Conservation (phyloP, 1,140 invertebrate species). For the Pseudomyrmex concolor region DNA sequence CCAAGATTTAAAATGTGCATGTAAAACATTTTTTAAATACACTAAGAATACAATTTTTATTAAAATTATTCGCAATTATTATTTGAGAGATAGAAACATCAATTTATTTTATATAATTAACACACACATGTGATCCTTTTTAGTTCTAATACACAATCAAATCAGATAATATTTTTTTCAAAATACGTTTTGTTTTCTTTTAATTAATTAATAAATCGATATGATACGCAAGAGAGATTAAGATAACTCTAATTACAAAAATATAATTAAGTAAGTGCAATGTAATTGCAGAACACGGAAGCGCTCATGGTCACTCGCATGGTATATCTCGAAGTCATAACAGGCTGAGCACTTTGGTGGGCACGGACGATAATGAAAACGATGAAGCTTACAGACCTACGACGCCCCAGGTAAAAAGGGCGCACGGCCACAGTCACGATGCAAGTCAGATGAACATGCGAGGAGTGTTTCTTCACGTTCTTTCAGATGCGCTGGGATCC, state of each 20-base stretch:
- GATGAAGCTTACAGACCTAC: slow-evolving; percentile 89
- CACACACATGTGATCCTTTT: too few relatives aligned
- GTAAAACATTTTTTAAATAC: too few relatives aligned
- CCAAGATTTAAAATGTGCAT: too few relatives aligned
- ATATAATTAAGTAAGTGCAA: slow-evolving; percentile 34
- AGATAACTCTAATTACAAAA: neutral
- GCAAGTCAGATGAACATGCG: slow-evolving; percentile 97
- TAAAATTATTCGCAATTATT: too few relatives aligned
- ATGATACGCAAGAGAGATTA: neutral
- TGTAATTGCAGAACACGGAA: slow-evolving; percentile 89
- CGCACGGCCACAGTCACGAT: slow-evolving; percentile 87
- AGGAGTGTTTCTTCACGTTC: slow-evolving; percentile 98
- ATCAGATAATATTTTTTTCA: too few relatives aligned
- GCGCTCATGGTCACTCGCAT: slow-evolving; percentile 90
- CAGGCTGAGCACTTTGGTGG: slow-evolving; percentile 87
- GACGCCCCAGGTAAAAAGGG: slow-evolving; percentile 80
- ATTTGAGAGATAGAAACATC: too few relatives aligned
- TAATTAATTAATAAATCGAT: neutral
- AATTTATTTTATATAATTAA: too few relatives aligned
- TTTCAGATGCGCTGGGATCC: slow-evolving; percentile 98
- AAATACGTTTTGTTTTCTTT: neutral
- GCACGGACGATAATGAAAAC: slow-evolving; percentile 92
- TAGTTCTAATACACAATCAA: too few relatives aligned
- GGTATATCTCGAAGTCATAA: slow-evolving; percentile 88
- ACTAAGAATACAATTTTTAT: too few relatives aligned